Conservation (phyloP, 2,888 invertebrate genomes). For the Steinernema carpocapsae region DNA sequence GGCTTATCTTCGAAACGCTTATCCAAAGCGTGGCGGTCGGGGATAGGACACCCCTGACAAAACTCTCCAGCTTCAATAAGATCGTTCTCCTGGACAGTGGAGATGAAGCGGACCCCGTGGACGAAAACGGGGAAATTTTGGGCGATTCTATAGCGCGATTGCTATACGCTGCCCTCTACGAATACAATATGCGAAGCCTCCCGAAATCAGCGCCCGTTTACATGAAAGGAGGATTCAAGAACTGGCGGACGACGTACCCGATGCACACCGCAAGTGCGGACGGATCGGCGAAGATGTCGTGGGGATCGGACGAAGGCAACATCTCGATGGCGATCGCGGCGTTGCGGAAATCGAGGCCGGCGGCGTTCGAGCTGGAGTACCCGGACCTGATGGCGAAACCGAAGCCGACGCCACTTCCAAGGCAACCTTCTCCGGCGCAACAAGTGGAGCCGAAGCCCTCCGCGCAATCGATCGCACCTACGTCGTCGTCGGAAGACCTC, state of each 20-base stretch:
- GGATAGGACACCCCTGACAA: neutral
- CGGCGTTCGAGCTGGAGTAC: neutral
- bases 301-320: neutral
- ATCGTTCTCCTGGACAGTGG: slow-evolving; percentile 4
- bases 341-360: neutral
- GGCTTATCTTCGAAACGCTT: neutral
- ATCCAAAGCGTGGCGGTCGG: neutral
- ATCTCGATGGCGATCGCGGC: slow-evolving; percentile 3
- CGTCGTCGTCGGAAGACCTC: neutral
- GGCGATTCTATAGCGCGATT: neutral
- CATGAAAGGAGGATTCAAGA: slow-evolving; percentile 11
- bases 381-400: neutral
- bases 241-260: slow-evolving; percentile 15
- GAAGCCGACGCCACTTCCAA: neutral
- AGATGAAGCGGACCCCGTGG: slow-evolving; percentile 1
- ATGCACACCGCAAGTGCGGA: slow-evolving; percentile 10
- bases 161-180: neutral
- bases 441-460: neutral
- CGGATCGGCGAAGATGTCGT: neutral
- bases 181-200: neutral
- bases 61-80: neutral
- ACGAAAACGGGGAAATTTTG: neutral
- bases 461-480: neutral
- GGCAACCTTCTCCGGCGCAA: neutral
- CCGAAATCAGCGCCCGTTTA: slow-evolving; percentile 17